These are phyloP conservation scores for Drosophila suzukii DNA, from an alignment of 1,140 invertebrate species.

Conservation along the genomic window DNA sequence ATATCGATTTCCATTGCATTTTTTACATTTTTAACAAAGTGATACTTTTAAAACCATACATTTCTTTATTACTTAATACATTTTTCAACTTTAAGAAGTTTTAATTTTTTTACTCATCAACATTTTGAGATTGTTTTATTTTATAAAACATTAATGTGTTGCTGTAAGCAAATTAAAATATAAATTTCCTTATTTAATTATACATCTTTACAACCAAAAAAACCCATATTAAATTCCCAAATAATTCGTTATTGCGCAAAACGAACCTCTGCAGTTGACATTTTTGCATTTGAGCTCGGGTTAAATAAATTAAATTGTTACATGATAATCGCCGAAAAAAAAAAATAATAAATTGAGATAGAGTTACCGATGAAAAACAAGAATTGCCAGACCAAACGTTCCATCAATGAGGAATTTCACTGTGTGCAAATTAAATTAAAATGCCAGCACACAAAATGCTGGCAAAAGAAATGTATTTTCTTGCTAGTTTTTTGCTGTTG, in stretches of 20 bases:
- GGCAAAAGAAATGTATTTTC: conserved; percentile 45
- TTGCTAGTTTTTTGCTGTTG: conserved; percentile 37
- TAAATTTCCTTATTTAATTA: background rate
- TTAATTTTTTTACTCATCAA: too few relatives aligned
- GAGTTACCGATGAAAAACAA: background rate
- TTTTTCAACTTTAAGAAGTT: too few relatives aligned
- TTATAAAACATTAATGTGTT: background rate
- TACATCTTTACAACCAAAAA: background rate
- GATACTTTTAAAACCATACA: too few relatives aligned
- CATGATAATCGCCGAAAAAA: conserved; percentile 24
- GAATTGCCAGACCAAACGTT: conserved; percentile 16
- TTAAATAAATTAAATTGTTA: conserved; percentile 41
- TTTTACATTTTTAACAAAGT: too few relatives aligned
- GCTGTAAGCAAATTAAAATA: background rate
- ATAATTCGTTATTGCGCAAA: conserved; percentile 5
- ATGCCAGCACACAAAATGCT: conserved; percentile 47
- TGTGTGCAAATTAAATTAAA: conserved; percentile 72
- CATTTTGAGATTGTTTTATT: too few relatives aligned
- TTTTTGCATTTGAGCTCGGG: conserved; percentile 5
- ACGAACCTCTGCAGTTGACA: conserved; percentile 28
- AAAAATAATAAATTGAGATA: conserved; percentile 7
- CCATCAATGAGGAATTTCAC: conserved; percentile 38
- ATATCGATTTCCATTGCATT: too few relatives aligned
- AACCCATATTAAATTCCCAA: conserved; percentile 5
- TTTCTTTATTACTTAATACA: too few relatives aligned